A percentile compares a stretch with the other conserved stretches of the same genome.
These are phyloP conservation scores for Corella eumyota DNA, from an alignment of 23 tunicate genomes.

Conservation along the genomic window DNA sequence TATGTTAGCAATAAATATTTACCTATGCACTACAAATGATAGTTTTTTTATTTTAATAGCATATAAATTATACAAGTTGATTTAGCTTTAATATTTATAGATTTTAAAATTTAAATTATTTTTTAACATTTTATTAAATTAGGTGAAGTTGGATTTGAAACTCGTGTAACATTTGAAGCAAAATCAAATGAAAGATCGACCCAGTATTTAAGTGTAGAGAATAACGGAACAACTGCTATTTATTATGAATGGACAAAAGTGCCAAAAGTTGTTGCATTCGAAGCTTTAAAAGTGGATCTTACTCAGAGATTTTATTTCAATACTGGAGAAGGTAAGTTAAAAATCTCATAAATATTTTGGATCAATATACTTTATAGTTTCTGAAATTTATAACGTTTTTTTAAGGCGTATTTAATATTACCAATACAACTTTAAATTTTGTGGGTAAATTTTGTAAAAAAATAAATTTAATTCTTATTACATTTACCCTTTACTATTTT, in stretches of 20 bases:
- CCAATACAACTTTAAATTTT: too few relatives aligned
- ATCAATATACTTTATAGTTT: too few relatives aligned
- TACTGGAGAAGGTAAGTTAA: constrained; percentile 84
- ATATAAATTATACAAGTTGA: not conserved
- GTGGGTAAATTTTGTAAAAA: too few relatives aligned
- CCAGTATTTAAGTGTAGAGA: constrained; percentile 41
- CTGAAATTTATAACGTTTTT: too few relatives aligned
- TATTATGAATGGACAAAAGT: constrained; percentile 81
- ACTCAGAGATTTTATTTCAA: constrained; percentile 93
- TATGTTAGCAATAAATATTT: too few relatives aligned
- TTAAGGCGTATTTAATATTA: too few relatives aligned
- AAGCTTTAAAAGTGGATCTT: constrained; percentile 35
- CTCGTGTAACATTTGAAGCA: constrained; percentile 54
- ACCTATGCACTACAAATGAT: too few relatives aligned
- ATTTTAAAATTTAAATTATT: too few relatives aligned
- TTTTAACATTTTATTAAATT: too few relatives aligned
- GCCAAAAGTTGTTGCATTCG: constrained; percentile 36
- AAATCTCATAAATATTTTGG: too few relatives aligned
- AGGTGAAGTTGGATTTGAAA: constrained; percentile 22
- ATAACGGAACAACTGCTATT: constrained; percentile 83
- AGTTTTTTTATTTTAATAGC: not conserved
- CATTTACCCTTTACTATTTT: too few relatives aligned
- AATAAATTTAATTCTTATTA: too few relatives aligned
- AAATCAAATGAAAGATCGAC: constrained; percentile 14
- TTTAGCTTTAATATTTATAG: not conserved